Base-by-base conservation (phyloP, 2,113 vertebrate species). In the Rynchops niger region DNA sequence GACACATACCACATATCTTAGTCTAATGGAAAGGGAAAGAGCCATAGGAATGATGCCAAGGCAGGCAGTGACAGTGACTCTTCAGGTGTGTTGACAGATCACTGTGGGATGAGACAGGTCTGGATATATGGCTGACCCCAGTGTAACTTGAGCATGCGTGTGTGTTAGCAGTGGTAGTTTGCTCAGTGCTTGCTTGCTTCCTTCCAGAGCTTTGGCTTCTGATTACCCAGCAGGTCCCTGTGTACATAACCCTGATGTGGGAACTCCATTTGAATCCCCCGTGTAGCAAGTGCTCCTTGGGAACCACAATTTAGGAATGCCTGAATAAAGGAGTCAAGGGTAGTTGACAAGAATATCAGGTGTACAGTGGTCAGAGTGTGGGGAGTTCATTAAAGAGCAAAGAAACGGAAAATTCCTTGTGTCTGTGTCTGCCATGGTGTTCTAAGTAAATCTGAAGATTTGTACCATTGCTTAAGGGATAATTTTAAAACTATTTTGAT, bases 1-100 rank as follows among this genome's bases (percentile, higher is more conserved):
- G 32, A 15, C 11, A 4, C 14, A 0, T 7, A 5, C 9, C 2
- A 2, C 5, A 0, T 53, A 14, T 32, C 56, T 69, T n/a, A 13
- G 42, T n/a, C 3, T 53, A 45, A 26, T 12, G 58, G 34, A 86
- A 72, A n/a, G 73, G 65, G 71, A 59, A 53, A 11, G 45, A 86
- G 52, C 49, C 9, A 0, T 69, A 69, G 70, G 65, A 56, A 8
- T 22, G 43, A 52, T 49, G 43, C 43, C 1, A 2, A 65, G 47
- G 61, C 65, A 84, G 89, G 63, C 76, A 58, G 91, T 83, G 91
- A 45, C 72, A 58, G 66, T 45, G 82, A 74, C 42, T 19, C 25
- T 36, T 9, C 0, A 0, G 29, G 6, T 76, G 27, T 74, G 32
- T 12, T 80, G 80, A 2, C 25, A 14, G 27, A 21, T 20, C 30